Percentiles rank a stretch among this genome's conserved stretches.
Conservation (phyloP, 2,113 vertebrate species). For the Pteropus alecto region DNA sequence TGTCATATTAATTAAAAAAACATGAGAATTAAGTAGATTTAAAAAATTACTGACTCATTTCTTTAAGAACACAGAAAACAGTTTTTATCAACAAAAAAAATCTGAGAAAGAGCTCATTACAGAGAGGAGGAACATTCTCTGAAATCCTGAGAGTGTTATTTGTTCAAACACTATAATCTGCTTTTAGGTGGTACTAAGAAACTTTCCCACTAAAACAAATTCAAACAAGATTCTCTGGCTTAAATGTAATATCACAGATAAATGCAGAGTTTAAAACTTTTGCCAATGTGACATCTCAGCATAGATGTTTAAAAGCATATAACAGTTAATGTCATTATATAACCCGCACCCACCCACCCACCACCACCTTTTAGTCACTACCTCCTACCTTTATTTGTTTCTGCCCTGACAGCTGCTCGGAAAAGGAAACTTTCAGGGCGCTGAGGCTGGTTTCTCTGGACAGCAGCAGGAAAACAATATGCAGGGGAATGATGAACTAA, state of each 20-base stretch:
- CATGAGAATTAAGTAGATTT: not conserved
- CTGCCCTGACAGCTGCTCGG: conserved; percentile 88
- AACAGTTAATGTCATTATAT: not conserved
- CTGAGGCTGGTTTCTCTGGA: conserved; percentile 83
- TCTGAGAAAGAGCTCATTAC: not conserved
- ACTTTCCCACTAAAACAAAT: conserved; percentile 23
- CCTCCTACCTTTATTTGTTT: conserved; percentile 90
- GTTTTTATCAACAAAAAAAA: conserved; percentile 35
- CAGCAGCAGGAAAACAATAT: conserved; percentile 84
- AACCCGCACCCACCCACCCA: not conserved
- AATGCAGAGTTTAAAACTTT: not conserved
- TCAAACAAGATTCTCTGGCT: not conserved
- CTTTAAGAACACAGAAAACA: not conserved
- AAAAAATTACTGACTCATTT: not conserved
- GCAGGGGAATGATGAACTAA: conserved; percentile 90
- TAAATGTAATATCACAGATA: conserved; percentile 6
- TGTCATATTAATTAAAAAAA: conserved; percentile 12
- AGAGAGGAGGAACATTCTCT: not conserved
- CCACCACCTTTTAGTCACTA: not conserved
- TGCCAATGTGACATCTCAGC: not conserved
- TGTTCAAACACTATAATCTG: not conserved
- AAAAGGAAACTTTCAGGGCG: conserved; percentile 96
- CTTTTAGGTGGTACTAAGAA: conserved; percentile 17
- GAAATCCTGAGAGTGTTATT: not conserved
- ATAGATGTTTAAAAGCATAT: not conserved